Evolutionary conservation across 2,113 vertebrate species (phyloP).

Genomic region (Brienomyrus brachyistius): DNA sequence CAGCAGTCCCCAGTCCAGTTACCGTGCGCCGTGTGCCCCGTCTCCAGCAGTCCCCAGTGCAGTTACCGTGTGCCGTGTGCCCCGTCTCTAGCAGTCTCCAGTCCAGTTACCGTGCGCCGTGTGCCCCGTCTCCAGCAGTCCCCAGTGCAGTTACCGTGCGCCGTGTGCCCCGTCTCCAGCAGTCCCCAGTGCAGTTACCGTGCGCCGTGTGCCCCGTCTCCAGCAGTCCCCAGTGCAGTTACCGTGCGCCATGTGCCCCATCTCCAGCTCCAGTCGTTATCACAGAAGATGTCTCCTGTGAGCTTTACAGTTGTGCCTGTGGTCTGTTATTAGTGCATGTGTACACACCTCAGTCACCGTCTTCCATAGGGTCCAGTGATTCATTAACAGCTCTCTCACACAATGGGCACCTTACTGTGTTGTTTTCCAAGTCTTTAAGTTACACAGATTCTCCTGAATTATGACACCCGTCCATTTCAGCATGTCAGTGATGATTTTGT

Average conservation of each 20-base stretch:
- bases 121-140: too few species aligned
- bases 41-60: neutral
- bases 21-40: too few species aligned
- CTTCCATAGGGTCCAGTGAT: neutral
- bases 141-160: too few species aligned
- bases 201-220: neutral
- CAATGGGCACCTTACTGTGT: neutral
- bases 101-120: too few species aligned
- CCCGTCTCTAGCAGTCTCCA: too few species aligned
- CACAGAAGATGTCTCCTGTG: neutral
- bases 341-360: neutral
- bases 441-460: neutral
- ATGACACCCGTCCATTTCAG: neutral
- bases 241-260: too few species aligned
- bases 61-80: too few species aligned
- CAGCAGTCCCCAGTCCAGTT: neutral
- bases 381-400: neutral
- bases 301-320: neutral
- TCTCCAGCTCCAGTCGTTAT: neutral
- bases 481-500: neutral
- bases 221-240: neutral
- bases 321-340: neutral
- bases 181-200: too few species aligned
- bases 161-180: too few species aligned
- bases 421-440: neutral